Base-by-base conservation (phyloP, 2,888 invertebrate genomes). In the Sarcophaga variegata region DNA sequence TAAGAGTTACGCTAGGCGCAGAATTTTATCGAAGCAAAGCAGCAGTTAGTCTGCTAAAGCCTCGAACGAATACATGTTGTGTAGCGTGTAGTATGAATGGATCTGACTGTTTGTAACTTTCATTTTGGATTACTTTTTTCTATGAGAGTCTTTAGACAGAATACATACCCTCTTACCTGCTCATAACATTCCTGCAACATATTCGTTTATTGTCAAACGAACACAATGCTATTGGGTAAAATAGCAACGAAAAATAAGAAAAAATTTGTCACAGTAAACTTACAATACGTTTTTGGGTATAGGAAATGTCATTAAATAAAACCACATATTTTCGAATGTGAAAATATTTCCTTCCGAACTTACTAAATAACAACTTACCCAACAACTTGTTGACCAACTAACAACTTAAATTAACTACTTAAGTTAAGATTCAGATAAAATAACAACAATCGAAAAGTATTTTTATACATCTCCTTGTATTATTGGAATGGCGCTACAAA, bases 371-470 rank as follows among this genome's bases (percentile, higher is more conserved):
- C 54, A 77, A 83, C 71, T 72, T 72, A 60, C 20, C 20, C 27
- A 72, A 82, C 70, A 77, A 72, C 78, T 74, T 75, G 84, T 77
- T 81, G 67, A 81, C 76, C 72, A 85, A 84, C 72, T 67, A 47
- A 74, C 37, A 71, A 77, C 59, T 22, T 60, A 69, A 45, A 37
- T 47, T 8, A 62, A 14, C 59, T 71, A 60, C 6, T 63, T 22
- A 22, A 49, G 10, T 45, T 64, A 8, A 17, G 2, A 49, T 70
- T 2, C 17, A 64, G 37, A 54, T 12, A 54, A 63, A 77, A 37
- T 8, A 60, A 25, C 49, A 14, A 37, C 27, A 37, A 37, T 76
- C 37, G 2, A 37, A 37, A 54, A 54, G 54, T 1, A 14, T 14
- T 54, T 54, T 54, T 54, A 12, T 54, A 4, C 54, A 54, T 54